Percentiles rank a stretch among this genome's conserved stretches.
These are phyloP conservation scores for Lucilia cuprina DNA, from an alignment of 1,140 invertebrate genomes.

Conservation along the genomic window DNA sequence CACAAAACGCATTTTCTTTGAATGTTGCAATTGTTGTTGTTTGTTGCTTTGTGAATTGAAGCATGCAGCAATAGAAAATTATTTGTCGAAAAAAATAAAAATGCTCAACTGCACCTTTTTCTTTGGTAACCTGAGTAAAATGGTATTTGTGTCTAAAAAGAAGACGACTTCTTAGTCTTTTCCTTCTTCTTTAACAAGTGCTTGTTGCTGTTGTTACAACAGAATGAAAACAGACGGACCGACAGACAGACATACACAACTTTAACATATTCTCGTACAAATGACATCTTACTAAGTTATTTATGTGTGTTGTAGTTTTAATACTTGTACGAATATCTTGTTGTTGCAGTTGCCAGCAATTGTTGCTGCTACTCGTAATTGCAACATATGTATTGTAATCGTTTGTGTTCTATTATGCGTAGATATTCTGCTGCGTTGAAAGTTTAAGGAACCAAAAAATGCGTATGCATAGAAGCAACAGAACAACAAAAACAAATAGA, in stretches of 20 bases:
- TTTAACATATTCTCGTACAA: neutral
- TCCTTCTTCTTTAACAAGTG: too few species aligned
- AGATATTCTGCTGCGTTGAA: neutral
- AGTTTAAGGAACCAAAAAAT: neutral
- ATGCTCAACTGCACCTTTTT: constrained; percentile 11
- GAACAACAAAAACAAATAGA: too few species aligned
- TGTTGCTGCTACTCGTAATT: neutral
- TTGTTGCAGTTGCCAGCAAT: neutral
- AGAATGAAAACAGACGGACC: too few species aligned
- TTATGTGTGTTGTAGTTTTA: neutral
- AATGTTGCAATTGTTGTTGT: neutral
- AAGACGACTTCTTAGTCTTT: neutral
- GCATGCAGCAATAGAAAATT: neutral
- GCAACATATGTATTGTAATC: neutral
- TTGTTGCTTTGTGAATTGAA: neutral
- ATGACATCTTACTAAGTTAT: constrained; percentile 9
- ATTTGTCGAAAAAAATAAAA: neutral
- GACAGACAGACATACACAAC: neutral
- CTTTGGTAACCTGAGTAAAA: constrained; percentile 5
- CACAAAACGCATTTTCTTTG: too few species aligned
- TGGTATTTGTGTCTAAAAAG: neutral
- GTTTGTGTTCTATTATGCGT: neutral
- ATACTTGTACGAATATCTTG: neutral
- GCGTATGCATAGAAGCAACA: neutral
- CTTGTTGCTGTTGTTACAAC: too few species aligned